Evolutionary conservation across 2,888 invertebrate species (phyloP), one percentile per base, ranked within the genome.

Genomic region (Lapara coniferarum): DNA sequence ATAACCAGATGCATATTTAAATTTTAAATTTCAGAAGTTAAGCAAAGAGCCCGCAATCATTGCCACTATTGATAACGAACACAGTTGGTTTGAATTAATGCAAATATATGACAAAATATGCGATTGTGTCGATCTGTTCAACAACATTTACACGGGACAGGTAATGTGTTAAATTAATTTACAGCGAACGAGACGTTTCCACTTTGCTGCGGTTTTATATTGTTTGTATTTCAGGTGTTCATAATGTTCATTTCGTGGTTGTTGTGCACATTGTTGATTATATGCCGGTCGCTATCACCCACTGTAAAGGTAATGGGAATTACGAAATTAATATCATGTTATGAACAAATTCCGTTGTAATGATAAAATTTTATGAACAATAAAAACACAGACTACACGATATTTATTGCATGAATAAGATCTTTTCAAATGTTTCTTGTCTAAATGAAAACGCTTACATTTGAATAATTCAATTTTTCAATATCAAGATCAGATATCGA

Each of bases 11-110:
- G 6, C 12, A 1, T 53, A 16, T 53, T n/a, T 55, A 19, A 67
- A 51, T 30, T 51, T 68, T 25, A 57, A 25, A 52, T 69, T 69
- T 46, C 76, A 86, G 85, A 75, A 70, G 67, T 46, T 80, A 53
- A 72, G 78, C 19, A 55, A 70, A 49, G 78, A 80, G 46, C 72
- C 81, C 4, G 73, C 74, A 67, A 66, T 73, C n/a, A 59, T 79
- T n/a, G 74, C 78, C 30, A 74, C 71, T 67, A 56, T 70, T 0
- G 70, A 75, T 46, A 72, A 70, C n/a, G 72, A 78, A 12, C 84
- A 81, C 70, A 83, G 85, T 73, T 89, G 90, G 90, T 86, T 83
- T 69, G 89, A 90, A 76, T 75, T 90, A 16, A 90, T 90, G 89
- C 84, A 86, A 78, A 88, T 90, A 69, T 90, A 89, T 74, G 87